phyloP scores from a whole-genome alignment of 2,113 vertebrate genomes.

The Ellobius talpinus region DNA sequence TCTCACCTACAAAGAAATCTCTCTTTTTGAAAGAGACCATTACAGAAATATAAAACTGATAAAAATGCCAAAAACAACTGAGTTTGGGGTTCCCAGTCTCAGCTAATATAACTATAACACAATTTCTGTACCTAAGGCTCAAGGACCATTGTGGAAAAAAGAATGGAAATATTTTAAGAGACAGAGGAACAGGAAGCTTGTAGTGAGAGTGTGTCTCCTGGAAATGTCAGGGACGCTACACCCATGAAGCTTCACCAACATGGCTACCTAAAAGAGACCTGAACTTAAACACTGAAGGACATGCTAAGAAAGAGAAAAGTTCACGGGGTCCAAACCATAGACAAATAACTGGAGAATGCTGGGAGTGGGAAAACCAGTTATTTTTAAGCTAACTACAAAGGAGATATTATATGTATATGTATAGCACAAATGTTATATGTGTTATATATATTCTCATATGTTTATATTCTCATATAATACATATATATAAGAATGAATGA shows the following conservation, averaged over 20 bases:
- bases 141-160: too few species aligned
- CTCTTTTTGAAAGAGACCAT: background rate
- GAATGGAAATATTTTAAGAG: too few species aligned
- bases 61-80: background rate
- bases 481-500: background rate
- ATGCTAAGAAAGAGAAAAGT: background rate
- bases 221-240: too few species aligned
- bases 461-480: too few species aligned
- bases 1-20: background rate
- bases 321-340: background rate
- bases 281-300: background rate
- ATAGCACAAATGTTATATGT: too few species aligned
- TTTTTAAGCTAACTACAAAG: conserved; percentile 40
- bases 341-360: background rate
- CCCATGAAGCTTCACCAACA: too few species aligned
- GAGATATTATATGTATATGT: too few species aligned
- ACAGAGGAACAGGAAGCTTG: too few species aligned
- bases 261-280: too few species aligned
- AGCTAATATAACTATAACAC: background rate
- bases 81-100: background rate
- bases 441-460: too few species aligned
- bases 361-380: conserved; percentile 10
- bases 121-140: too few species aligned
- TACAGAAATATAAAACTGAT: background rate
- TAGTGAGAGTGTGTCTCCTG: too few species aligned